phyloP scores from a whole-genome alignment of 2,113 vertebrate genomes.

The Alaudala cheleensis region DNA sequence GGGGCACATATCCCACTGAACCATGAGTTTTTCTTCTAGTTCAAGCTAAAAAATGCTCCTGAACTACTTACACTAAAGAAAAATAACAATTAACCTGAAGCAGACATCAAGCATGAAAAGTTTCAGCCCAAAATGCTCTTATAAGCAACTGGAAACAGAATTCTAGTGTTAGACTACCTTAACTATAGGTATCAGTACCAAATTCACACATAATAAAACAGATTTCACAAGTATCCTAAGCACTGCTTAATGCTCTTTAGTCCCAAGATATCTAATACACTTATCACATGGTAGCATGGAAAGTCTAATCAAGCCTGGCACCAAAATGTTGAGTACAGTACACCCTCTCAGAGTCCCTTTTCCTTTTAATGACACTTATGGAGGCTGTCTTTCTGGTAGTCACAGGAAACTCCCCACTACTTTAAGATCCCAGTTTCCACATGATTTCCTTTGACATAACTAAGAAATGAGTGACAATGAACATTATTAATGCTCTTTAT shows the following conservation, averaged over 20 bases:
- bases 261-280: neutral
- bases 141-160: slow-evolving; percentile 16
- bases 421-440: neutral
- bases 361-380: neutral
- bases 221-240: neutral
- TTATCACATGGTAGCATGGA: neutral
- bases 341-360: neutral
- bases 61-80: neutral
- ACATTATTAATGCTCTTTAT: neutral
- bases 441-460: neutral
- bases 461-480: neutral
- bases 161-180: slow-evolving; percentile 19
- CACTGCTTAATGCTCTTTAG: neutral
- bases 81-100: neutral
- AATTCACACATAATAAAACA: slow-evolving; percentile 27
- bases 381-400: neutral
- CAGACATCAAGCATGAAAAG: neutral
- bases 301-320: neutral
- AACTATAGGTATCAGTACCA: neutral
- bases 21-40: neutral
- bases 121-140: neutral
- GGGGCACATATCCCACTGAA: neutral
- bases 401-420: neutral
- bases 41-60: neutral
- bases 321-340: neutral